Evolutionary conservation across 2,797 vertebrate genomes (phyloP), one percentile per base, ranked within the genome.

Genomic region (Holocentrus rufus): DNA sequence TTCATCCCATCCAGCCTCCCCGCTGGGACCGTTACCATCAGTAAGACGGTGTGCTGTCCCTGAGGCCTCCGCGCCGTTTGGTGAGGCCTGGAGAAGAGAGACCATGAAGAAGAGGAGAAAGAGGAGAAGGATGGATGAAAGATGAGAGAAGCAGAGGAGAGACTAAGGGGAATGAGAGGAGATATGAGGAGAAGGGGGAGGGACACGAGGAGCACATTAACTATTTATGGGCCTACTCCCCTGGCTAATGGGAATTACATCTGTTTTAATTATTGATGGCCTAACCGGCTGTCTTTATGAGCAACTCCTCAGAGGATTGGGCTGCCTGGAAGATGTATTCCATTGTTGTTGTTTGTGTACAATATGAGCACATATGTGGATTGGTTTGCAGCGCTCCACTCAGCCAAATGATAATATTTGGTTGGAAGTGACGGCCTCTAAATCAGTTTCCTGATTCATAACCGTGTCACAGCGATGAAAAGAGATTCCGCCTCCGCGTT

Each of bases 261-360:
- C 76, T 90, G 87, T 92, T 94, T 95, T 91, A 94, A 95, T 94
- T 93, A 95, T 93, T 93, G 89, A 93, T 94, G 86, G 72, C 63
- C 69, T 93, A 94, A 93, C 92, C 90, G 83, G 85, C 87, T 90
- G 90, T 92, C 90, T 90, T 93, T 77, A 87, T 87, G 86, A 86
- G 89, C 67, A 74, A 83, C 61, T 79, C 83, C 82, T 83, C 85
- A 76, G 85, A 84, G 91, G 69, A 79, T 82, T 56, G 18, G 66
- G 47, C 72, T 62, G 85, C 76, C 59, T 87, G 81, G 90, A 84
- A 89, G 80, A 82, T 82, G 79, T 82, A 71, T 79, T 69, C 79
- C 25, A 69, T 88, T 89, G 77, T 63, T 78, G 75, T 90, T 91
- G 89, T 88, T 87, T 87, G 75, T 77, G 84, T 77, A 85, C 80